These are phyloP conservation scores for Oscheius sp. DNA, from an alignment of 2,888 invertebrate genomes.

Conservation along the genomic window DNA sequence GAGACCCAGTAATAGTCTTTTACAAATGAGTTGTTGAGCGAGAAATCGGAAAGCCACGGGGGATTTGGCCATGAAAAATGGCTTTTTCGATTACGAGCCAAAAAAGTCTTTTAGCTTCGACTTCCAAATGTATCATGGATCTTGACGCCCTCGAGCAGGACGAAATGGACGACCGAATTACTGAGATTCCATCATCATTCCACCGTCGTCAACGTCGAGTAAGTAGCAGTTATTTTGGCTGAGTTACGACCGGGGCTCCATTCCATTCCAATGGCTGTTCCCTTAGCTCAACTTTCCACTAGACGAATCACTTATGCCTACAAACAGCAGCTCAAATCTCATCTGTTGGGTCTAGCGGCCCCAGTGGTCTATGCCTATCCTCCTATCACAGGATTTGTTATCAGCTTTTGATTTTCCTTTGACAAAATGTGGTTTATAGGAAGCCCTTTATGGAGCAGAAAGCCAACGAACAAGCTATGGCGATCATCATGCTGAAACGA, in stretches of 20 bases:
- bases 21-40: slow-evolving; percentile 19
- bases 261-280: slow-evolving; percentile 1
- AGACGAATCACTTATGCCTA: slow-evolving; percentile 4
- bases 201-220: slow-evolving; percentile 60
- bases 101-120: slow-evolving; percentile 24
- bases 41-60: slow-evolving; percentile 3
- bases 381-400: slow-evolving; percentile 2
- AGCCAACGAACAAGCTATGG: slow-evolving; percentile 20
- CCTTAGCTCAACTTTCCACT: background rate
- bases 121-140: slow-evolving; percentile 12
- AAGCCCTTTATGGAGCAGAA: slow-evolving; percentile 28
- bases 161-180: slow-evolving; percentile 63
- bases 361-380: slow-evolving; percentile 4
- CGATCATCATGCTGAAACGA: slow-evolving; percentile 20
- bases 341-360: background rate
- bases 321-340: background rate
- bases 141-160: slow-evolving; percentile 60
- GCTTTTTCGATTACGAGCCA: slow-evolving; percentile 21
- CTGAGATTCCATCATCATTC: slow-evolving; percentile 63
- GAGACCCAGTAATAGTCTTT: background rate
- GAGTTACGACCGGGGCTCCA: background rate
- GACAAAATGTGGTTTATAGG: slow-evolving; percentile 8
- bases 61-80: slow-evolving; percentile 22
- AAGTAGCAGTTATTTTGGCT: background rate
- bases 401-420: background rate